Evolutionary conservation across 1,140 invertebrate genomes (phyloP), one percentile per base, ranked within the genome.

Genomic region (Drosophila repletoides): DNA sequence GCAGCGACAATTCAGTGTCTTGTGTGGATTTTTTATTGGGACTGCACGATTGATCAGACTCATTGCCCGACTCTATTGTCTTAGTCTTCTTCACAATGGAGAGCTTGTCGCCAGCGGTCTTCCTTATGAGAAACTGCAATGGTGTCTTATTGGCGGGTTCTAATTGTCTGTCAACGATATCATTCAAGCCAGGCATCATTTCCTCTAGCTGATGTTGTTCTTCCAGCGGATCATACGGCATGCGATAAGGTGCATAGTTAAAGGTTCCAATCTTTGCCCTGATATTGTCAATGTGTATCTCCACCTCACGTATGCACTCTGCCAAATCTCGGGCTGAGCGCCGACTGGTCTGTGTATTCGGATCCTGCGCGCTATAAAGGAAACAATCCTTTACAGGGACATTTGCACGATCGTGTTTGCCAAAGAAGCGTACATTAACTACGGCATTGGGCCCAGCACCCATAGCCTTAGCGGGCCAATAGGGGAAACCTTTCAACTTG

Each of bases 381-480:
- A 93, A 98, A 67, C 96, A 96, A 89, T 97, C 95, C 67, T 94
- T 94, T 0, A 94, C 92, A 0, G 96, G 93, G 6, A 98, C 95
- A 96, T 96, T 97, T 2, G 97, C 96, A 71, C 95, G 93, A 91
- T 98, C 97, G 91, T 98, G 97, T 36, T 95, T 95, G 2, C 97
- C 97, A 91, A 98, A 98, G 91, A 98, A 98, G 9, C 97, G 91
- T 5, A 98, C 96, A 90, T 98, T 97, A 0, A 98, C 95, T 51
- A 93, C 91, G 0, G 94, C 94, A 21, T 92, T 91, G 72, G 95
- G 95, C 7, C 93, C 90, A 19, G 95, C 92, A 3, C 94, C 93
- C 93, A 98, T 95, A 0, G 94, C 96, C 91, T 98, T 98, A 0
- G 96, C 97, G 0, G 97, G 97, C 97, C 97, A 98, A 91, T 95